These are phyloP conservation scores for Boloria selene DNA, from an alignment of 2,888 invertebrate species.

Conservation along the genomic window DNA sequence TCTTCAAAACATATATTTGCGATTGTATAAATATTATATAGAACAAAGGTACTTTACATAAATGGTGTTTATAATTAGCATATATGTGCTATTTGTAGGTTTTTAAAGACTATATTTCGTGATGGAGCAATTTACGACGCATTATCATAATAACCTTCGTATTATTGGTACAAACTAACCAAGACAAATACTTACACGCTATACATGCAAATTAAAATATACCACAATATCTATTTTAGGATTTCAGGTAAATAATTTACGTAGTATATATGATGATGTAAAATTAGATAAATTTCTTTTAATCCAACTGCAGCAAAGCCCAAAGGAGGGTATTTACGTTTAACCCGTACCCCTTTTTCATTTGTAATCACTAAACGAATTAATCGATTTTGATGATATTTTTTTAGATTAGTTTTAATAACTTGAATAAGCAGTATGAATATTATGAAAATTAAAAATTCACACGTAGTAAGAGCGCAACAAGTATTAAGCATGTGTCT, in stretches of 20 bases:
- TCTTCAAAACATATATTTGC: neutral
- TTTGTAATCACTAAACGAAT: too few species aligned
- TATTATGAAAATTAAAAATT: too few species aligned
- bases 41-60: neutral
- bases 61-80: conserved; percentile 41
- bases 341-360: too few species aligned
- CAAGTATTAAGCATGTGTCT: too few species aligned
- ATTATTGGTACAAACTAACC: conserved; percentile 27
- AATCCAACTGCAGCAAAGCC: too few species aligned
- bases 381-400: too few species aligned
- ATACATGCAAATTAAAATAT: conserved; percentile 30
- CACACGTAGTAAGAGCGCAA: too few species aligned
- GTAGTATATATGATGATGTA: too few species aligned
- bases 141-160: conserved; percentile 42
- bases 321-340: too few species aligned
- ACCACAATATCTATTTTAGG: conserved; percentile 31
- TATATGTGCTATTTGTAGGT: conserved; percentile 33
- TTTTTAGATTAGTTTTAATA: too few species aligned
- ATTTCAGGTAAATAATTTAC: conserved; percentile 1
- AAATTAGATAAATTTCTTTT: too few species aligned
- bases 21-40: neutral
- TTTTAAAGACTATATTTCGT: conserved; percentile 46
- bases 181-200: conserved; percentile 21
- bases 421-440: too few species aligned
- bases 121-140: conserved; percentile 51